Base-by-base conservation (phyloP, 2,888 invertebrate species). In the Resseliella maxima region DNA sequence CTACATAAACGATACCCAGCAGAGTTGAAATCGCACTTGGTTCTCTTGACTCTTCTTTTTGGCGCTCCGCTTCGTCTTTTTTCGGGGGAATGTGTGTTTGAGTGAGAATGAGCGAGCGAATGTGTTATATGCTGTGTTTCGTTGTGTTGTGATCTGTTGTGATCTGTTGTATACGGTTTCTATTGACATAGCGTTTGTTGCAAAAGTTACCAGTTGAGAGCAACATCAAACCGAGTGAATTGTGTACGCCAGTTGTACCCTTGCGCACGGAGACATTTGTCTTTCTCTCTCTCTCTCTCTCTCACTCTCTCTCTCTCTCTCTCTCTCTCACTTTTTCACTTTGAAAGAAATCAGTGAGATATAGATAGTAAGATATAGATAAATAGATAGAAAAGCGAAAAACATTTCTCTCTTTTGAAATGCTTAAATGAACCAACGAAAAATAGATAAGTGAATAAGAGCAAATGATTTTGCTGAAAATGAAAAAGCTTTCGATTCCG, bases 361-460 rank as follows among this genome's bases (percentile, higher is more conserved):
- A 41, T 41, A 8, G 18, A 50, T 2, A 2, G 46, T 15, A 50
- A 50, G 41, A 50, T 50, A 50, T 8, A 50, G 46, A 50, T 50
- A 50, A 18, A 50, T 50, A 50, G 46, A 50, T 21, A 50, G 2
- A 18, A 2, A 27, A 72, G 15, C 5, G 72, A 72, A 31, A 35
- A 72, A 35, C 31, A 8, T n/a, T 5, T 72, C 31, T 72, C 35
- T n/a, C n/a, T n/a, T n/a, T n/a, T n/a, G n/a, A 18, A 72, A 31
- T 35, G 15, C 72, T 72, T 72, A 72, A 72, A 72, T 72, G 72
- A 72, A 31, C 72, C 72, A 35, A 72, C 31, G 2, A 31, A 72
- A 35, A 72, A 72, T 72, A 72, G 72, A 72, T 72, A 72, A 72
- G 72, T 72, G 72, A 72, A 72, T 72, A 72, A 72, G 31, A 72